Evolutionary conservation across 2,113 vertebrate genomes (phyloP), one percentile per base, ranked within the genome.

Genomic region (Melanerpes formicivorus): DNA sequence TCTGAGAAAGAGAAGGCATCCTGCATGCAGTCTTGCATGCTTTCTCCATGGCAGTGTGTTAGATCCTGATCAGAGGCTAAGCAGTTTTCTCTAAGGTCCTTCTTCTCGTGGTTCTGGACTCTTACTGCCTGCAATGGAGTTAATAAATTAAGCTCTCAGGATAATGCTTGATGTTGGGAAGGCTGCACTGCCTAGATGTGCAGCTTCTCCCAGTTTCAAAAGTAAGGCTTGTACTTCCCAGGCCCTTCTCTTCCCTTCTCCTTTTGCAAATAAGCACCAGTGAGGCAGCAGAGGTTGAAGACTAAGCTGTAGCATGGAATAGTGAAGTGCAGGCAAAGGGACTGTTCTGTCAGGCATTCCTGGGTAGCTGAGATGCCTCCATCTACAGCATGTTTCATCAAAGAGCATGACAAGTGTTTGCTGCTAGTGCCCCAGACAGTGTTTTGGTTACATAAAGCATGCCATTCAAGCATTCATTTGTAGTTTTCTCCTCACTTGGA

Each of bases 361-460:
- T 58, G 56, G 25, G 18, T 29, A 63, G 40, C 85, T 75, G 79
- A 88, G 75, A 19, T 65, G 18, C 48, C 30, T 92, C 73, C 64
- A 60, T 74, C 77, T 88, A 65, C 70, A 48, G 52, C 30, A 25
- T 6, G 6, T 74, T 86, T 78, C 59, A 42, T 52, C 88, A 52
- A 48, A 71, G 66, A 94, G 37, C 29, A 22, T 44, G 75, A 78
- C 9, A 21, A 63, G 26, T 63, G 7, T 81, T 93, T 90, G 79
- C 63, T 89, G 81, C 69, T 90, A 23, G 60, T 91, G 79, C 44
- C 76, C 66, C 76, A 93, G 75, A 81, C 5, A 0, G 50, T 66
- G 63, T 78, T 86, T 74, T 87, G 63, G 70, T 88, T 95, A 78
- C 40, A 60, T 88, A 95, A 93, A 77, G 48, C 30, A 17, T 60